Percentiles rank a stretch among this genome's conserved stretches.
Conservation (phyloP, 2,113 vertebrate species). For the Gasterosteus nipponicus region DNA sequence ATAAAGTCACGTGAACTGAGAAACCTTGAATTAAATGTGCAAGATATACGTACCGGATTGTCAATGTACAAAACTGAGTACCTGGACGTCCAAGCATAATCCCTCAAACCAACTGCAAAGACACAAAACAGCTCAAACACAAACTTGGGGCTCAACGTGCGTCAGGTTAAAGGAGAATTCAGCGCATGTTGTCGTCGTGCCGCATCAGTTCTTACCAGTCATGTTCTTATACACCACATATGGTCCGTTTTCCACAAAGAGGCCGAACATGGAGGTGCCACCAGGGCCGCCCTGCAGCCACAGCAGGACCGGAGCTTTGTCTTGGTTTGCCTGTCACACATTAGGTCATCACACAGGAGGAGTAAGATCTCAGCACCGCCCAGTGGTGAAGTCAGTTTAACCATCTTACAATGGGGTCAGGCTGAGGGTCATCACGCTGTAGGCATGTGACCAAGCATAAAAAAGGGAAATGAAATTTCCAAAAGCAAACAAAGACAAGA, state of each 20-base stretch:
- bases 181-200: background rate
- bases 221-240: constrained; percentile 86
- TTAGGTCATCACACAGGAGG: background rate
- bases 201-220: constrained; percentile 77
- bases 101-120: constrained; percentile 77
- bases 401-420: background rate
- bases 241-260: constrained; percentile 91
- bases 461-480: background rate
- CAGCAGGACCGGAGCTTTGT: constrained; percentile 82
- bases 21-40: background rate
- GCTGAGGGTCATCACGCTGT: background rate
- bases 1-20: background rate
- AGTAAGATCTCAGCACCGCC: constrained; percentile 42
- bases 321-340: constrained; percentile 63
- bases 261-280: constrained; percentile 88
- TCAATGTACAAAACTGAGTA: constrained; percentile 87
- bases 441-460: background rate
- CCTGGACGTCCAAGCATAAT: constrained; percentile 81
- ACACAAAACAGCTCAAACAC: background rate
- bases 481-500: background rate
- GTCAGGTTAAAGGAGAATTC: background rate
- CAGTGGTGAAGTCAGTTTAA: constrained; percentile 31
- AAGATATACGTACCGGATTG: constrained; percentile 78
- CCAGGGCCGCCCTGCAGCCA: constrained; percentile 91
- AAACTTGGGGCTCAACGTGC: background rate